A percentile compares a stretch with the other conserved stretches of the same genome.
Evolutionary conservation across 30 jellyfish, hydroid and myxozoan genomes (phyloP).

Genomic region (Mastigias papua): DNA sequence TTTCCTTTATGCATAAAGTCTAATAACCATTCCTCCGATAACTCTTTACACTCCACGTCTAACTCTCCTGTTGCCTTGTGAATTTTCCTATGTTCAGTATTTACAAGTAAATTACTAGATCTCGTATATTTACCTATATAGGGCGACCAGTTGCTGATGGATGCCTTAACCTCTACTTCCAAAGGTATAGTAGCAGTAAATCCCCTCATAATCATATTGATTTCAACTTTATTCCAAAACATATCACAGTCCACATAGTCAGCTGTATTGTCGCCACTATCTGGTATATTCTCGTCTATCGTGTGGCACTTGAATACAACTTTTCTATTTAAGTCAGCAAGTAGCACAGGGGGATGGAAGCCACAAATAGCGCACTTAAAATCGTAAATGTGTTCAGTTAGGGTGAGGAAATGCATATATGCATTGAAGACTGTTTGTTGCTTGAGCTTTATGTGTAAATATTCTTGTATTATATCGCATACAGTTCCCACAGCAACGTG

Average conservation of each 20-base stretch:
- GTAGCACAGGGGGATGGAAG: constrained; percentile 44
- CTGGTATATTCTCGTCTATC: not conserved
- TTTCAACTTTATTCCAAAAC: not conserved
- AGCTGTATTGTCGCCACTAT: not conserved
- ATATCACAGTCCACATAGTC: constrained; percentile 14
- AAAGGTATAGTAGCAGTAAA: not conserved
- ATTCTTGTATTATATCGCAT: not conserved
- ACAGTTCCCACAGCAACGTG: constrained; percentile 54
- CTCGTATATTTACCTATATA: not conserved
- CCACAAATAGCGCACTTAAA: constrained; percentile 66
- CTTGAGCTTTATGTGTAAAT: not conserved
- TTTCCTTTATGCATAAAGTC: not conserved
- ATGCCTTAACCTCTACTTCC: not conserved
- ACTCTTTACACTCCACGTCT: not conserved
- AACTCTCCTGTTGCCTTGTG: not conserved
- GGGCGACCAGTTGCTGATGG: constrained; percentile 16
- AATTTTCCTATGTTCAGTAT: constrained; percentile 16
- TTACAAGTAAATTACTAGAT: not conserved
- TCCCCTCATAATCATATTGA: not conserved
- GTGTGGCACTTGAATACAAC: constrained; percentile 52
- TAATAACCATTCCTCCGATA: constrained; percentile 24
- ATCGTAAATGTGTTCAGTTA: constrained; percentile 27
- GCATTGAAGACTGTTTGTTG: constrained; percentile 10
- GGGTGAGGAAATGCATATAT: constrained; percentile 42
- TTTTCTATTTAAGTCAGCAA: constrained; percentile 71